phyloP scores from a whole-genome alignment of 2,888 invertebrate species.

The Zygaena filipendulae region DNA sequence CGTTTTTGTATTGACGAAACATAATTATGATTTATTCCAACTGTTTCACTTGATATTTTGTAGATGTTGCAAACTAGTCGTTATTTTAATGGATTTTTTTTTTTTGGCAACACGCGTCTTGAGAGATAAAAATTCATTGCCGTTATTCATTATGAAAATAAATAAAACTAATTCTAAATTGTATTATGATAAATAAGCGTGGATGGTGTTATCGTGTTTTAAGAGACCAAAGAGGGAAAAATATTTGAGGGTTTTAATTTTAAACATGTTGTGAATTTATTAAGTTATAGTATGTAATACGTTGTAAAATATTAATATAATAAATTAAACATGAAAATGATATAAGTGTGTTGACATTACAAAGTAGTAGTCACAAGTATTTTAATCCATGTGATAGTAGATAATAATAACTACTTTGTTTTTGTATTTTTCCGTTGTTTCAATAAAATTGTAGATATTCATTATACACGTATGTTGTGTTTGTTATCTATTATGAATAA shows the following conservation, averaged over 20 bases:
- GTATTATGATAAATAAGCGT: conserved; percentile 16
- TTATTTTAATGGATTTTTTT: background rate
- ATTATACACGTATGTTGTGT: conserved; percentile 5
- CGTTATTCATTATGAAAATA: conserved; percentile 10
- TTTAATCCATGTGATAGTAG: conserved; percentile 65
- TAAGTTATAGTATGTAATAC: conserved; percentile 27
- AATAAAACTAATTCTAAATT: conserved; percentile 18
- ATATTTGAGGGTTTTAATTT: conserved; percentile 24
- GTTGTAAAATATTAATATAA: conserved; percentile 35
- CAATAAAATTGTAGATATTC: conserved; percentile 12
- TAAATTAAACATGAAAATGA: too few relatives aligned
- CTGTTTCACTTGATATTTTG: background rate
- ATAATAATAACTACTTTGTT: conserved; percentile 20
- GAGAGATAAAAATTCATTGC: too few relatives aligned
- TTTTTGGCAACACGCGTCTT: too few relatives aligned
- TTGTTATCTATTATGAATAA: background rate
- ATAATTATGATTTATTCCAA: too few relatives aligned
- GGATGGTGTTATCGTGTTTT: too few relatives aligned
- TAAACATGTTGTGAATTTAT: conserved; percentile 53
- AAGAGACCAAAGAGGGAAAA: conserved; percentile 52
- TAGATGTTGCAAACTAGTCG: background rate
- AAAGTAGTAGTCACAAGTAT: conserved; percentile 46
- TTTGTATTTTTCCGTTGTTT: conserved; percentile 21
- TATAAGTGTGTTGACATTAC: conserved; percentile 32
- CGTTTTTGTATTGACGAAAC: conserved; percentile 22